These are phyloP conservation scores for Corynorhinus townsendii DNA, from an alignment of 2,113 vertebrate species.

Conservation along the genomic window DNA sequence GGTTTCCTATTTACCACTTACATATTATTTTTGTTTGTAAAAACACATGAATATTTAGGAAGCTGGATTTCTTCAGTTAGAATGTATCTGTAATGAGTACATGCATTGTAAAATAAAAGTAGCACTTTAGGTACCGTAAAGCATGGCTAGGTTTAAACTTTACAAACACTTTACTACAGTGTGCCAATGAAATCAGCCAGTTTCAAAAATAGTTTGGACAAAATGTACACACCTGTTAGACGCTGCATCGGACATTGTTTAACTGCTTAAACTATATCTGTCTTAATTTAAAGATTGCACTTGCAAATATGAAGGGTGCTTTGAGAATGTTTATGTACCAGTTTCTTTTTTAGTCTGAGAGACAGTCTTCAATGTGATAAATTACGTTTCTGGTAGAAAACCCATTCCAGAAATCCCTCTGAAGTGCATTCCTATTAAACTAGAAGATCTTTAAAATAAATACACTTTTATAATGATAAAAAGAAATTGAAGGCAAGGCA, in stretches of 20 bases:
- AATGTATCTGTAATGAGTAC: neutral
- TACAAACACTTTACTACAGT: neutral
- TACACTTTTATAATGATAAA: conserved; percentile 65
- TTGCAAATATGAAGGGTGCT: conserved; percentile 38
- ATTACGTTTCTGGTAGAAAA: conserved; percentile 63
- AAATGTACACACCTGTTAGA: neutral
- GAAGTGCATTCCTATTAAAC: conserved; percentile 62
- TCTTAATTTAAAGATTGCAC: conserved; percentile 48
- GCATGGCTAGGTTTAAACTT: neutral
- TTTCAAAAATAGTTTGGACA: neutral
- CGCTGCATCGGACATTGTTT: neutral
- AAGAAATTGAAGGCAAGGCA: conserved; percentile 53
- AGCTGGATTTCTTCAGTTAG: neutral
- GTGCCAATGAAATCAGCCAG: neutral
- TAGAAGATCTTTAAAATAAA: conserved; percentile 64
- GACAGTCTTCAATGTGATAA: conserved; percentile 59
- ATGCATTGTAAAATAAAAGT: neutral
- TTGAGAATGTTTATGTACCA: conserved; percentile 59
- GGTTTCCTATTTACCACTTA: neutral
- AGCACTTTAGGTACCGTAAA: conserved; percentile 8
- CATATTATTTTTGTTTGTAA: neutral
- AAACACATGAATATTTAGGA: neutral
- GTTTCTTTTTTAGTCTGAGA: conserved; percentile 63
- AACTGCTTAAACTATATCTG: neutral
- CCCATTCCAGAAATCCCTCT: conserved; percentile 48